Conservation (phyloP, 2,797 vertebrate species). For the Lerista edwardsae region DNA sequence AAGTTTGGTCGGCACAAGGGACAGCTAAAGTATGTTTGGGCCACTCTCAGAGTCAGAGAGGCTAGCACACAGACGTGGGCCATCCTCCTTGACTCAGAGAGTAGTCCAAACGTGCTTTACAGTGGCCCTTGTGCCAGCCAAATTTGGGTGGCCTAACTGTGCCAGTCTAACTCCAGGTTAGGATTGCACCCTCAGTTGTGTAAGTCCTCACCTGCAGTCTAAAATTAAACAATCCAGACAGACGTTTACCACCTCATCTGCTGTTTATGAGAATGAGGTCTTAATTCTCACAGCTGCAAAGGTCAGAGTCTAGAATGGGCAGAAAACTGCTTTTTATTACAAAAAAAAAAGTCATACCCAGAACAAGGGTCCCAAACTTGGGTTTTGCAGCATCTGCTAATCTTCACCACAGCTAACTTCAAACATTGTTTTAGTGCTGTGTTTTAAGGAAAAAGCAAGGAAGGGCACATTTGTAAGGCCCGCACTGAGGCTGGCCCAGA, state of each 20-base stretch:
- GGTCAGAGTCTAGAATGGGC: neutral
- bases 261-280: neutral
- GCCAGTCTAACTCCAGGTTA: no score
- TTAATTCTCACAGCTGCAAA: neutral
- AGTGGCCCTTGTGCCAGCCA: no score
- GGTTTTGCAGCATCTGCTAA: neutral
- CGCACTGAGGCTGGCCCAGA: neutral
- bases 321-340: neutral
- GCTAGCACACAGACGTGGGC: no score
- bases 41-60: no score
- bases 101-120: no score
- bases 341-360: neutral
- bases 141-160: no score
- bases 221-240: neutral
- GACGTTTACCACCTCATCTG: neutral
- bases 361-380: neutral
- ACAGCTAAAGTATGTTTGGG: no score
- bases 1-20: no score
- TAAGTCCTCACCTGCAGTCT: neutral
- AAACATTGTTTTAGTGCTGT: neutral
- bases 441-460: neutral
- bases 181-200: neutral
- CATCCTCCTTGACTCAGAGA: no score
- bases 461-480: neutral
- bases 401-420: neutral